These are phyloP conservation scores for Hypselothyrea guttata DNA, from an alignment of 2,888 invertebrate species.

Conservation along the genomic window DNA sequence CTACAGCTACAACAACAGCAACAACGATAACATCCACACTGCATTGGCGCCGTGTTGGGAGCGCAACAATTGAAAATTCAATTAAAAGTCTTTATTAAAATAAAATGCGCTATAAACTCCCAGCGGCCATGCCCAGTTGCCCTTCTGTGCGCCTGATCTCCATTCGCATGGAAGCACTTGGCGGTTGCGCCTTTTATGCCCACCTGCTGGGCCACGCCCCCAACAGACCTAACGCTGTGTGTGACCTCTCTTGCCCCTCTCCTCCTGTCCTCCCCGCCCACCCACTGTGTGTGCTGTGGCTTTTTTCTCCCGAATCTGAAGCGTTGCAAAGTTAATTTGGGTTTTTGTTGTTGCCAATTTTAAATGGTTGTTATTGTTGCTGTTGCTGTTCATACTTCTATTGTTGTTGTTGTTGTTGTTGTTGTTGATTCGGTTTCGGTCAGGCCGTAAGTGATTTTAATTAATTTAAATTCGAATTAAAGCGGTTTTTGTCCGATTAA, in stretches of 20 bases:
- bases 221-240: not conserved
- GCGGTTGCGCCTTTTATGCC: constrained; percentile 58
- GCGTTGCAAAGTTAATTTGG: constrained; percentile 73
- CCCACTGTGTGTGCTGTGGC: constrained; percentile 46
- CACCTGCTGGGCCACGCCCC: constrained; percentile 61
- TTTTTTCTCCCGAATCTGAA: constrained; percentile 53
- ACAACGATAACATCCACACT: constrained; percentile 10
- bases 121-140: constrained; percentile 26
- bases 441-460: constrained; percentile 69
- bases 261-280: constrained; percentile 11
- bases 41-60: constrained; percentile 32
- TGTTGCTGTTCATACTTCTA: constrained; percentile 23
- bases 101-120: constrained; percentile 67
- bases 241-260: not conserved
- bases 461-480: constrained; percentile 77
- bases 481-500: constrained; percentile 69
- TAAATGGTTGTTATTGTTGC: constrained; percentile 52
- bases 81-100: constrained; percentile 79
- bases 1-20: constrained; percentile 52
- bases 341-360: constrained; percentile 60
- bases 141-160: constrained; percentile 23
- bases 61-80: constrained; percentile 78
- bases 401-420: constrained; percentile 26
- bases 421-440: constrained; percentile 45
- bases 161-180: constrained; percentile 39